Evolutionary conservation across 2,113 vertebrate genomes (phyloP).

Genomic region (Platysteira castanea): DNA sequence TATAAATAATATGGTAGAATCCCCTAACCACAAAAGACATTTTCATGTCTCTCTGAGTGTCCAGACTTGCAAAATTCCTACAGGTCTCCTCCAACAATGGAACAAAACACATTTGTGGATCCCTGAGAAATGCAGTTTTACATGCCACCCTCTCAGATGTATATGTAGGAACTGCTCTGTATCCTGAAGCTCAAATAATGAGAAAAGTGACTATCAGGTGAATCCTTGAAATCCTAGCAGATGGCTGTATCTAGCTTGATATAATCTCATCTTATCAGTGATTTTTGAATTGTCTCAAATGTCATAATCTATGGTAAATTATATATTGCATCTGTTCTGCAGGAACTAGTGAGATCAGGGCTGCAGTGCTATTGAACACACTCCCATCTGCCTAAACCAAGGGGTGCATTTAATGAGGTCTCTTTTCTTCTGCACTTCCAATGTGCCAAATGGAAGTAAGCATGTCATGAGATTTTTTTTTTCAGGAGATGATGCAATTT

Average conservation of each 20-base stretch:
- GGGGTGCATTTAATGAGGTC: background rate
- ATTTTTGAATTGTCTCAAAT: slow-evolving; percentile 44
- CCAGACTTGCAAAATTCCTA: background rate
- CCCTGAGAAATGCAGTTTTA: background rate
- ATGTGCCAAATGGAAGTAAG: background rate
- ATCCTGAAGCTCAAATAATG: background rate
- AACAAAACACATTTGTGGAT: background rate
- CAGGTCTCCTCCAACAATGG: background rate
- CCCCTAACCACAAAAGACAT: background rate
- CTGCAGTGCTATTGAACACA: background rate
- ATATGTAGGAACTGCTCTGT: background rate
- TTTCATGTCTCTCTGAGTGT: background rate
- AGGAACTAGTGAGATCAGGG: background rate
- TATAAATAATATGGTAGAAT: background rate
- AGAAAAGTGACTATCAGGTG: background rate
- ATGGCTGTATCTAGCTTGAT: slow-evolving; percentile 9
- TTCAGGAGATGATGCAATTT: background rate
- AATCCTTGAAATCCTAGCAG: slow-evolving; percentile 4
- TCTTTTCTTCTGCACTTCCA: background rate
- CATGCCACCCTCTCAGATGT: background rate
- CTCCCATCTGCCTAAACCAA: slow-evolving; percentile 15
- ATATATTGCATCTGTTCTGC: slow-evolving; percentile 31
- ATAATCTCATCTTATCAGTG: slow-evolving; percentile 29
- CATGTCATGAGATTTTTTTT: background rate
- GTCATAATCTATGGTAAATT: slow-evolving; percentile 20